Evolutionary conservation across 2,888 invertebrate species (phyloP).

Genomic region (Cryptosula pallasiana): DNA sequence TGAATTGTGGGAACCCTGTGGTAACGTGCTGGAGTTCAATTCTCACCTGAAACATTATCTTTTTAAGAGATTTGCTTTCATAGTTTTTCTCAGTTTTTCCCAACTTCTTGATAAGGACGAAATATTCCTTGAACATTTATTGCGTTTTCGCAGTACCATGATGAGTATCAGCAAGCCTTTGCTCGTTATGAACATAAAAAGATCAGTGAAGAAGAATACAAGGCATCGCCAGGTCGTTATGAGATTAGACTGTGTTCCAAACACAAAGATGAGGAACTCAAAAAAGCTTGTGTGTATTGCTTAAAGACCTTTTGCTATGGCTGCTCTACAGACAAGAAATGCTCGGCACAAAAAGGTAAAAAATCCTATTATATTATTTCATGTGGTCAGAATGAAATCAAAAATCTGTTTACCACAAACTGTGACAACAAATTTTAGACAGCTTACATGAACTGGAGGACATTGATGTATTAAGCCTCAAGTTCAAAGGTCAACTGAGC

Average conservation of each 20-base stretch:
- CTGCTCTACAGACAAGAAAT: conserved; percentile 7
- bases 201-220: conserved; percentile 1
- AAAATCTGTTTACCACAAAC: too few species aligned
- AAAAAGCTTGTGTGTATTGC: background rate
- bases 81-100: too few species aligned
- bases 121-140: too few species aligned
- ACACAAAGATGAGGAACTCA: conserved; percentile 2
- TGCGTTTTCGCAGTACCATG: conserved; percentile 10
- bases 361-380: too few species aligned
- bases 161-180: conserved; percentile 8
- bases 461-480: background rate
- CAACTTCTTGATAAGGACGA: too few species aligned
- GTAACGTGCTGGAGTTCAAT: too few species aligned
- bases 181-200: background rate
- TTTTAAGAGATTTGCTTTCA: too few species aligned
- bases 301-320: background rate
- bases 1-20: too few species aligned
- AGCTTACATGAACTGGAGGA: background rate
- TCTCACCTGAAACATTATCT: too few species aligned
- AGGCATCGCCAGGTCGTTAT: background rate
- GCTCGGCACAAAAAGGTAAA: background rate
- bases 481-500: conserved; percentile 4
- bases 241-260: background rate
- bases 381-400: too few species aligned
- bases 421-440: too few species aligned